Evolutionary conservation across 2,797 vertebrate genomes (phyloP).

Genomic region (Mionectes olivaceus): DNA sequence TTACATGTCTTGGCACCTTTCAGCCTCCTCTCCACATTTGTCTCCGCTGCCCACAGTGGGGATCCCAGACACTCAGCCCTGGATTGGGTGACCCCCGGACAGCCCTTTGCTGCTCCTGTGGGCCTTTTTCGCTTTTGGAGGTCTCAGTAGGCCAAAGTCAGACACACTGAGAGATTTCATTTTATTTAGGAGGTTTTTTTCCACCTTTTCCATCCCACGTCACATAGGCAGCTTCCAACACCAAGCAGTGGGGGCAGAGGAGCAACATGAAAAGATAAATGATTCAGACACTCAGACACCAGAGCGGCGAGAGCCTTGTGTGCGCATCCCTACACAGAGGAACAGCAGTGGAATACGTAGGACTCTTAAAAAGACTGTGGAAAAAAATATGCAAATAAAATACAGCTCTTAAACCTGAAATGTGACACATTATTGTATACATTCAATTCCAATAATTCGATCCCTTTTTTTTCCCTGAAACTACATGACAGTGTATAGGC

Average conservation of each 20-base stretch:
- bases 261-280: constrained; percentile 62
- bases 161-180: constrained; percentile 63
- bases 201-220: constrained; percentile 28
- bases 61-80: constrained; percentile 32
- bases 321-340: background rate
- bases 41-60: constrained; percentile 66
- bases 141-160: constrained; percentile 64
- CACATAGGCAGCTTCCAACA: constrained; percentile 57
- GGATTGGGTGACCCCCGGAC: constrained; percentile 67
- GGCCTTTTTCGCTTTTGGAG: constrained; percentile 65
- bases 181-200: background rate
- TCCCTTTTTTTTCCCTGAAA: background rate
- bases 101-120: constrained; percentile 54
- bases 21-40: constrained; percentile 70
- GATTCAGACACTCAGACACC: constrained; percentile 28
- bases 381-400: background rate
- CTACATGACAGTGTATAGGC: background rate
- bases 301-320: background rate
- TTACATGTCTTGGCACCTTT: constrained; percentile 74
- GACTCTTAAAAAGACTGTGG: background rate
- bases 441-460: background rate
- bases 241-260: constrained; percentile 63
- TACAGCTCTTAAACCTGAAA: background rate
- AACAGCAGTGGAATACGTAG: accelerated
- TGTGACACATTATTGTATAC: background rate